A percentile compares a stretch with the other conserved stretches of the same genome.
phyloP scores from a whole-genome alignment of 2,888 invertebrate genomes.

The Scaptomyza reducta region DNA sequence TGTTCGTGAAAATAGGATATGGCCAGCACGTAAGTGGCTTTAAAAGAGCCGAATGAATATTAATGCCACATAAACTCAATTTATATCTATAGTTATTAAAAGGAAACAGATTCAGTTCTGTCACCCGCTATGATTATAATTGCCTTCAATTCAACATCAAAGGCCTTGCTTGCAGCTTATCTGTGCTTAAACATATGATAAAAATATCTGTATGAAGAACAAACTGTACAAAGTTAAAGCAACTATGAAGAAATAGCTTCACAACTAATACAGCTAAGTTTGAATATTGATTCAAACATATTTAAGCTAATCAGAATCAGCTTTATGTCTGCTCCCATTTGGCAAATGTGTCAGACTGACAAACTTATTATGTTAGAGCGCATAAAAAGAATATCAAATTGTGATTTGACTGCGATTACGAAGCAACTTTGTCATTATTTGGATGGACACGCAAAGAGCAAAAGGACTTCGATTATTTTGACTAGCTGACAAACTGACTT shows the following conservation, averaged over 20 bases:
- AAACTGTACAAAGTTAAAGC: not conserved
- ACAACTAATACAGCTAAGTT: slow-evolving; percentile 23
- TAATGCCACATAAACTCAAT: not conserved
- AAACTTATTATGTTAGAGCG: slow-evolving; percentile 31
- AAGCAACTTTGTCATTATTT: slow-evolving; percentile 14
- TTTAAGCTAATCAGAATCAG: slow-evolving; percentile 50
- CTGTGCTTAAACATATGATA: not conserved
- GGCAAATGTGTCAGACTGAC: slow-evolving; percentile 20
- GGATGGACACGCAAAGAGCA: slow-evolving; percentile 18
- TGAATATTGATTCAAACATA: slow-evolving; percentile 24
- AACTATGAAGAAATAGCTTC: slow-evolving; percentile 7
- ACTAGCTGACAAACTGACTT: slow-evolving; percentile 34
- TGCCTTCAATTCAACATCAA: not conserved
- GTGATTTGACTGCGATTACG: slow-evolving; percentile 56
- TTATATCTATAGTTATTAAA: not conserved
- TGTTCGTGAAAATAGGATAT: not conserved
- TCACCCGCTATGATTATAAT: not conserved
- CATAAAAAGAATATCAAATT: slow-evolving; percentile 59
- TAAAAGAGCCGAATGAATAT: not conserved
- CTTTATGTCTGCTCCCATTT: slow-evolving; percentile 15
- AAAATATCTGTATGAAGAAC: not conserved
- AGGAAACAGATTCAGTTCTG: not conserved
- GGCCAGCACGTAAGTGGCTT: not conserved
- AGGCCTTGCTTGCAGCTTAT: not conserved
- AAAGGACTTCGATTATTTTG: slow-evolving; percentile 31